Evolutionary conservation across 2,888 invertebrate genomes (phyloP), one percentile per base, ranked within the genome.

Genomic region (Cecidostiba fungosa): DNA sequence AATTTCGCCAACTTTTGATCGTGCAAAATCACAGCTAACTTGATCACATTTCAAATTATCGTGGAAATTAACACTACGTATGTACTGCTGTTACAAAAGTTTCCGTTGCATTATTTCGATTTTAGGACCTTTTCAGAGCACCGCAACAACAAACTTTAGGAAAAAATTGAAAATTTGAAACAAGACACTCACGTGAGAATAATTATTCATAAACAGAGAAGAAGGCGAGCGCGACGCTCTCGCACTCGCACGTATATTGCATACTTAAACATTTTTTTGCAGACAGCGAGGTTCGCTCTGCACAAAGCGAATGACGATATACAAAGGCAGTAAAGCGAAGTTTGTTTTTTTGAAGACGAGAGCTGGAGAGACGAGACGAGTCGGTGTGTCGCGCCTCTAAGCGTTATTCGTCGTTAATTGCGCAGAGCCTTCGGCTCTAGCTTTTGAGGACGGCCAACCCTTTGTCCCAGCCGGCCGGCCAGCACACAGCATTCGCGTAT

Each of bases 361-460:
- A 72, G 26, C n/a, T n/a, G n/a, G n/a, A 8, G 23, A n/a, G 87
- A 69, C 32, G 74, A 86, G 87, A 85, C 73, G 66, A 39, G 62
- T 43, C 50, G 54, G 43, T 29, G 77, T 84, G 54, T 84, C 82
- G 32, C 85, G 74, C 85, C 83, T 81, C 82, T 62, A 69, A 87
- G 88, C 87, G 89, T 92, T 91, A 91, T 91, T 91, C 91, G 89
- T 89, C 89, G 91, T 92, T 92, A 92, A 92, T 92, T 92, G 90
- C 88, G 88, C 89, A 88, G 85, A 89, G 91, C 91, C 91, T 92
- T 91, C 89, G 91, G 91, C 91, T 91, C 89, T 89, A 90, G 91
- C 90, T 90, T 91, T 91, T 91, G 91, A 91, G 91, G 88, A 88
- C 88, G 88, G 74, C 87, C 14, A 82, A 87, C 89, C 91, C 92